Evolutionary conservation across 2,113 vertebrate genomes (phyloP).

Genomic region (Rhodinocichla rosea): DNA sequence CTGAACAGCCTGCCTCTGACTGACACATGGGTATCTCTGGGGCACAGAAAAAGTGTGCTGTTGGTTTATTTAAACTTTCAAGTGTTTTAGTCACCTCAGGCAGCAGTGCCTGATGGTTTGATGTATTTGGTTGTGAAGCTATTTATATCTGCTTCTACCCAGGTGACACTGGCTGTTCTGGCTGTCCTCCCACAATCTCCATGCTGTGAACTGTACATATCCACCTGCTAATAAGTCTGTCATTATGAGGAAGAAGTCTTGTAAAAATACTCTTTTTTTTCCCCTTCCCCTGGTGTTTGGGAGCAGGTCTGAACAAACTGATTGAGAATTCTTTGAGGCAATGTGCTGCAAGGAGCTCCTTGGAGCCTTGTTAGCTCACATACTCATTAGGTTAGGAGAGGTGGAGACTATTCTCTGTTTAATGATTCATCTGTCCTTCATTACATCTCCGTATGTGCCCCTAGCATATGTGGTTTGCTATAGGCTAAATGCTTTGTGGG

Average conservation of each 20-base stretch:
- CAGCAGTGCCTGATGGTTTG: not conserved
- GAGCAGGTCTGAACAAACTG: not conserved
- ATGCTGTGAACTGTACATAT: accelerated
- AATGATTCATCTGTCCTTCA: not conserved
- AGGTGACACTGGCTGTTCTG: not conserved
- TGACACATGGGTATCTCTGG: not conserved
- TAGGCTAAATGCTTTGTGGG: not conserved
- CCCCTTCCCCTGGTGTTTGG: not conserved
- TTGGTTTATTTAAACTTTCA: not conserved
- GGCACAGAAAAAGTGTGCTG: not conserved
- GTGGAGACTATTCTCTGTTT: not conserved
- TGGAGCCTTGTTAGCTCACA: not conserved
- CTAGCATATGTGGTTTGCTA: not conserved
- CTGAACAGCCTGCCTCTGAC: not conserved
- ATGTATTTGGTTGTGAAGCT: not conserved
- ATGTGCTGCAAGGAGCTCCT: not conserved
- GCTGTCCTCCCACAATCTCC: accelerated
- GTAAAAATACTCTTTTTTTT: not conserved
- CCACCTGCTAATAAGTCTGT: not conserved
- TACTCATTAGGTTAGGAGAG: not conserved
- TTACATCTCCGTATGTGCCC: not conserved
- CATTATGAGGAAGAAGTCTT: not conserved
- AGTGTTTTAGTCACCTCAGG: not conserved
- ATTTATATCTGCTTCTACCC: not conserved
- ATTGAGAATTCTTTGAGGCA: not conserved